Percentiles rank a stretch among this genome's conserved stretches.
Evolutionary conservation across 2,797 vertebrate species (phyloP).

Genomic region (Decapterus maruadsi): DNA sequence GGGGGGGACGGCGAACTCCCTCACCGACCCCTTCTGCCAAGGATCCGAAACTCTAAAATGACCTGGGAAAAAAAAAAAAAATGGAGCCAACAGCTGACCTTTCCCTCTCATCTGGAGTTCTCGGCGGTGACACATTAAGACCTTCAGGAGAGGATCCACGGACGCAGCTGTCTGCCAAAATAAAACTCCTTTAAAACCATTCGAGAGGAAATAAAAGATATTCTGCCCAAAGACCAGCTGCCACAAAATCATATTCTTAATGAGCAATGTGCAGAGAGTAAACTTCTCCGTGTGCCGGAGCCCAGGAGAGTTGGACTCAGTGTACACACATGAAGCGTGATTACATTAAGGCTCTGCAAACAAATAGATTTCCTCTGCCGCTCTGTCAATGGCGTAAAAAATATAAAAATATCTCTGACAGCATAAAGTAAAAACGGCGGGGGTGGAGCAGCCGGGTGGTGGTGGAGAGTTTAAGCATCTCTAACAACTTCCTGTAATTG

Average conservation of each 20-base stretch:
- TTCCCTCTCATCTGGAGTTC: neutral
- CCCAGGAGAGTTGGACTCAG: conserved; percentile 90
- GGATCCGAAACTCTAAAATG: neutral
- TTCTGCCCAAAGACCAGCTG: conserved; percentile 73
- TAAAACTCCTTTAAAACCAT: conserved; percentile 50
- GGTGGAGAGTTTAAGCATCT: conserved; percentile 87
- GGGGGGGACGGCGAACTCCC: neutral
- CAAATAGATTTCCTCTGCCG: conserved; percentile 86
- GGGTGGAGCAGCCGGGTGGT: conserved; percentile 29
- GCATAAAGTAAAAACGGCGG: conserved; percentile 85
- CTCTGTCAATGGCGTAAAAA: conserved; percentile 86
- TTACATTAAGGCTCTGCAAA: conserved; percentile 84
- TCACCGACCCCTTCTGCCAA: conserved; percentile 13
- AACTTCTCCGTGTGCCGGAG: conserved; percentile 81
- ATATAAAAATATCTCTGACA: conserved; percentile 88
- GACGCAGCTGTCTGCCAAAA: conserved; percentile 5
- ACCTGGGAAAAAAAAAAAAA: neutral
- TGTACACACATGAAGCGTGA: conserved; percentile 90
- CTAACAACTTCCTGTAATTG: conserved; percentile 99
- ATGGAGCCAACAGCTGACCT: conserved; percentile 22
- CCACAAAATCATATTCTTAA: conserved; percentile 78
- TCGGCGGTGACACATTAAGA: neutral
- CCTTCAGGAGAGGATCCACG: conserved; percentile 7
- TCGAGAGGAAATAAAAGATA: conserved; percentile 60
- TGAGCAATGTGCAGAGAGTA: conserved; percentile 77